Evolutionary conservation across 2,888 invertebrate species (phyloP).

Genomic region (Piscicola geometra): DNA sequence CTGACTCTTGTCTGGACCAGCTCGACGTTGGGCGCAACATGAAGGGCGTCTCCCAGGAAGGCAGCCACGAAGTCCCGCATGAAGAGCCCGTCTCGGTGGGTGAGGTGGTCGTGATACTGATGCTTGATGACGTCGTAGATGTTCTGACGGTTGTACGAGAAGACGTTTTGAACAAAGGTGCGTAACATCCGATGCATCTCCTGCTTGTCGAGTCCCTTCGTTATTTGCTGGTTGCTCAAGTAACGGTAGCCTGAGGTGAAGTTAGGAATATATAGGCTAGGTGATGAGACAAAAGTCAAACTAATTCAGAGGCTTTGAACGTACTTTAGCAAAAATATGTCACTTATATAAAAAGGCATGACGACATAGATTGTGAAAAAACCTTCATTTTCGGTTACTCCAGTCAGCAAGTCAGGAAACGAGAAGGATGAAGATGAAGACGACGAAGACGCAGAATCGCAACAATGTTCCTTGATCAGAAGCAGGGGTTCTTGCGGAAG

Average conservation of each 20-base stretch:
- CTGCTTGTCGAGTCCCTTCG: conserved; percentile 17
- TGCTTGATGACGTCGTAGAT: conserved; percentile 86
- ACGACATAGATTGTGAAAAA: background rate
- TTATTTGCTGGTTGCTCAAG: conserved; percentile 31
- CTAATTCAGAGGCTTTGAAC: too few relatives aligned
- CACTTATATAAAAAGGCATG: too few relatives aligned
- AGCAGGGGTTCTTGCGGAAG: conserved; percentile 37
- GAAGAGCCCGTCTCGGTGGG: too few relatives aligned
- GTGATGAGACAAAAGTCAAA: too few relatives aligned
- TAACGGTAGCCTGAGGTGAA: conserved; percentile 35
- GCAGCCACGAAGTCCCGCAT: conserved; percentile 31
- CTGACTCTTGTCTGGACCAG: conserved; percentile 12
- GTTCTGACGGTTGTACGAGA: conserved; percentile 87
- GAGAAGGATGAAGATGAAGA: conserved; percentile 5
- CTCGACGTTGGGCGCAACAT: conserved; percentile 34
- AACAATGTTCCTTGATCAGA: conserved; percentile 28
- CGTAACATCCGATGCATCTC: conserved; percentile 66
- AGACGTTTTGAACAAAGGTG: conserved; percentile 80
- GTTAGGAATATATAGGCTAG: too few relatives aligned
- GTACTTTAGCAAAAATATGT: too few relatives aligned
- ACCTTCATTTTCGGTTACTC: conserved; percentile 34
- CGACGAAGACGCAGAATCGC: background rate
- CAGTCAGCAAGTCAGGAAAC: conserved; percentile 16
- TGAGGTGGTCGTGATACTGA: conserved; percentile 86
- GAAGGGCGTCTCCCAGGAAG: too few relatives aligned